A percentile compares a stretch with the other conserved stretches of the same genome.
Evolutionary conservation across 1,140 invertebrate species (phyloP).

Genomic region (Drosophila biarmipes): DNA sequence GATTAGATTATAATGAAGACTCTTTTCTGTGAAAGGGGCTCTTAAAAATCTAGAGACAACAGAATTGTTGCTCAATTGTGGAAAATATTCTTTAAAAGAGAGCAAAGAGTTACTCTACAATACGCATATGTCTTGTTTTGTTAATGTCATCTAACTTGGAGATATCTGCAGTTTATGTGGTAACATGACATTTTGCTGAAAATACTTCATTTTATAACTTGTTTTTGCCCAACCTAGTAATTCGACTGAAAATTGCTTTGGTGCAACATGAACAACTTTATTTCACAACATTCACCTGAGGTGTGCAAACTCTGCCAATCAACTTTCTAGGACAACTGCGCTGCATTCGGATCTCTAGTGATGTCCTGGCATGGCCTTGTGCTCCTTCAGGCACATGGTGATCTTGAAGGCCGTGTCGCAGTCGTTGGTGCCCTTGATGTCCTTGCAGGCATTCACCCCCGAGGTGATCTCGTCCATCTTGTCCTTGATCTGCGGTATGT

Average conservation of each 20-base stretch:
- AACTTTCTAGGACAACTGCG: neutral
- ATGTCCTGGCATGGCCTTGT: conserved; percentile 47
- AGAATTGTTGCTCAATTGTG: neutral
- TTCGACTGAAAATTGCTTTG: conserved; percentile 26
- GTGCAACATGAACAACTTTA: conserved; percentile 54
- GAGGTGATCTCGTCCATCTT: conserved; percentile 59
- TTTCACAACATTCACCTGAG: conserved; percentile 35
- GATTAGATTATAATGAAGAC: conserved; percentile 10
- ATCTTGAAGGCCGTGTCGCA: conserved; percentile 76
- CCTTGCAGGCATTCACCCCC: conserved; percentile 68
- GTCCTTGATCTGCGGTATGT: conserved; percentile 61
- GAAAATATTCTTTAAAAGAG: too few species aligned
- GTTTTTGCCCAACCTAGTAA: too few species aligned
- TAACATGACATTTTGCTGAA: too few species aligned
- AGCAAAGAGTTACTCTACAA: too few species aligned
- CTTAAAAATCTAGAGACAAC: neutral
- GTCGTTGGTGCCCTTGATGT: conserved; percentile 64
- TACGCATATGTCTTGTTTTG: too few species aligned
- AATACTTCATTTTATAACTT: too few species aligned
- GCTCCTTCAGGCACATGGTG: conserved; percentile 72
- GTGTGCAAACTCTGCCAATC: neutral
- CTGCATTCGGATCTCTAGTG: conserved; percentile 7
- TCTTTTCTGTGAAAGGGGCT: neutral
- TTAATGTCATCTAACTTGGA: too few species aligned
- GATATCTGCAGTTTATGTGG: too few species aligned